These are phyloP conservation scores for Galemys pyrenaicus DNA, from an alignment of 2,113 vertebrate species.

Conservation along the genomic window DNA sequence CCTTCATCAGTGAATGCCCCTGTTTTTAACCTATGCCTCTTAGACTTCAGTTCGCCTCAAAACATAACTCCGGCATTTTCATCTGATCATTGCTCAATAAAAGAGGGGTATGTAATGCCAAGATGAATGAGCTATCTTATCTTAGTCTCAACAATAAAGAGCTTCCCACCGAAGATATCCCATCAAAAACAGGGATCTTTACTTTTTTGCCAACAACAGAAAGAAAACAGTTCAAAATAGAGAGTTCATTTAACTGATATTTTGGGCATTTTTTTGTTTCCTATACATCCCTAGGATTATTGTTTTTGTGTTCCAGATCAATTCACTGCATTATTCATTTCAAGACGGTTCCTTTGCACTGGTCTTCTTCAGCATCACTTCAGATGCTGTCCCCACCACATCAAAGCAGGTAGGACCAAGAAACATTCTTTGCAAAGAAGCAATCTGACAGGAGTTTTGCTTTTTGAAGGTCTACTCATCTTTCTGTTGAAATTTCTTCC, in stretches of 20 bases:
- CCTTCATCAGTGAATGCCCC: background rate
- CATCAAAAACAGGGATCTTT: background rate
- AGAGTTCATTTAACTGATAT: background rate
- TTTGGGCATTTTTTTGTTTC: background rate
- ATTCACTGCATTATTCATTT: background rate
- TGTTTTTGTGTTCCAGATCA: background rate
- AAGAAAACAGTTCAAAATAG: background rate
- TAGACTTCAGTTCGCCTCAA: background rate
- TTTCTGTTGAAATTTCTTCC: background rate
- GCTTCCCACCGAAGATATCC: conserved; percentile 61
- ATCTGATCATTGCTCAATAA: conserved; percentile 25
- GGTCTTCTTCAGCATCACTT: background rate
- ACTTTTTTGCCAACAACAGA: background rate
- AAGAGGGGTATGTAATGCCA: background rate
- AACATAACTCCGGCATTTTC: conserved; percentile 22
- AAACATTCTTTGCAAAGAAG: background rate
- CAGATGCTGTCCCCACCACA: background rate
- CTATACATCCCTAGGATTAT: background rate
- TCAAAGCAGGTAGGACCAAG: background rate
- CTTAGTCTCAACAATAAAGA: conserved; percentile 43
- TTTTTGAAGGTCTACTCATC: background rate
- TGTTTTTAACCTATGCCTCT: background rate
- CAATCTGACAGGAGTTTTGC: background rate
- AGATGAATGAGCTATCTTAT: background rate
- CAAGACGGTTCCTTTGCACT: background rate